A percentile compares a stretch with the other conserved stretches of the same genome.
phyloP scores from a whole-genome alignment of 2,888 invertebrate species.

The Brassicogethes aeneus region DNA sequence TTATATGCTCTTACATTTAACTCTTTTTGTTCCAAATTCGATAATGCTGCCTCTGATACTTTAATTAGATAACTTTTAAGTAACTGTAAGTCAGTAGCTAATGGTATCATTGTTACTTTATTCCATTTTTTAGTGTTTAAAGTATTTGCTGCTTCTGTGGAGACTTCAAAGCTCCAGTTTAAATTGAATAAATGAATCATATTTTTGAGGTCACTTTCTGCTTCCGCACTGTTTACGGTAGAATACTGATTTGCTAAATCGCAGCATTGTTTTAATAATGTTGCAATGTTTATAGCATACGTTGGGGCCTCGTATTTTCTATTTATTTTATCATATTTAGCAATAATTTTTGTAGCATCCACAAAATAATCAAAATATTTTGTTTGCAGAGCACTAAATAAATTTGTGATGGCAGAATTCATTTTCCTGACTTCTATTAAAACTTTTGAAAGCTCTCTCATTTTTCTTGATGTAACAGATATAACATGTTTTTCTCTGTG shows the following conservation, averaged over 20 bases:
- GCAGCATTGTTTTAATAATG: constrained; percentile 10
- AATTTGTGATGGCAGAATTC: constrained; percentile 7
- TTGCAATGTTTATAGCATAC: constrained; percentile 9
- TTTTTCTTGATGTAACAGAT: too few relatives aligned
- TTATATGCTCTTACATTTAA: too few relatives aligned
- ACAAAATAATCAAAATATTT: constrained; percentile 11
- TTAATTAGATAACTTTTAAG: constrained; percentile 13
- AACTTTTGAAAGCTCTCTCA: too few relatives aligned
- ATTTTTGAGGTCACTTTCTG: constrained; percentile 14
- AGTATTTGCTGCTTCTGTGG: constrained; percentile 8
- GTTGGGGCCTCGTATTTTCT: constrained; percentile 5
- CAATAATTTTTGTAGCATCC: constrained; percentile 5
- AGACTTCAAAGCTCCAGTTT: constrained; percentile 16
- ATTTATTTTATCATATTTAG: constrained; percentile 2
- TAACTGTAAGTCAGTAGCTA: constrained; percentile 8
- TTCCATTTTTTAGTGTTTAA: constrained; percentile 13
- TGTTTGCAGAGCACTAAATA: constrained; percentile 10
- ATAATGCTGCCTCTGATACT: background rate
- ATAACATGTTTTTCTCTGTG: constrained; percentile 16
- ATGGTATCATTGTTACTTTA: constrained; percentile 9
- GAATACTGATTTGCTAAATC: constrained; percentile 6
- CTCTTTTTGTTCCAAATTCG: too few relatives aligned
- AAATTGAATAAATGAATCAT: constrained; percentile 11
- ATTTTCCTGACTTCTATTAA: constrained; percentile 12
- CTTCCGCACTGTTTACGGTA: constrained; percentile 5